Conservation (phyloP, 2,113 vertebrate genomes). For the Myrmophylax atrothorax region DNA sequence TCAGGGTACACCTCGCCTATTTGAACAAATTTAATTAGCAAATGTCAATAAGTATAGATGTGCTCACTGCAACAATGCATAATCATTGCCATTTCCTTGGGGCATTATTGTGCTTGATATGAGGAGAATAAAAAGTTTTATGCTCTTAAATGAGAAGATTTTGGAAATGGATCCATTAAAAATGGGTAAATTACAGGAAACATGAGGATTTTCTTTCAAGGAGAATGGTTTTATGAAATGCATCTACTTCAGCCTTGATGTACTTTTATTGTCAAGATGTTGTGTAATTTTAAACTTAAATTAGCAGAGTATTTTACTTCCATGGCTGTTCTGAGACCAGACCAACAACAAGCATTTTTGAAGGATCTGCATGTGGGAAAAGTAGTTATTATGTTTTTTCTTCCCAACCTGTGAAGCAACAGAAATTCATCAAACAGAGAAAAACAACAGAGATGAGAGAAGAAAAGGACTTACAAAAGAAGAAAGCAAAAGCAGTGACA, state of each 20-base stretch:
- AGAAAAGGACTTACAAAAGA: not conserved
- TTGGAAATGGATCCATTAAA: not conserved
- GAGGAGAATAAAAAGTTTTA: not conserved
- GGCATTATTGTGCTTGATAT: not conserved
- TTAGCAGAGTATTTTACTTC: not conserved
- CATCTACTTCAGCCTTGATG: not conserved
- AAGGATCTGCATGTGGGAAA: not conserved
- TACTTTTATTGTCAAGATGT: not conserved
- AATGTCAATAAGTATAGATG: slow-evolving; percentile 33
- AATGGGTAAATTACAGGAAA: not conserved
- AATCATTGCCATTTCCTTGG: not conserved
- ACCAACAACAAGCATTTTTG: not conserved
- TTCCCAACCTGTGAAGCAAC: not conserved
- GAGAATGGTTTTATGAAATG: not conserved
- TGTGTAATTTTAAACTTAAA: not conserved
- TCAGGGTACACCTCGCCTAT: not conserved
- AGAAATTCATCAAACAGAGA: not conserved
- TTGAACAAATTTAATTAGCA: slow-evolving; percentile 49
- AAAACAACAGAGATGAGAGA: not conserved
- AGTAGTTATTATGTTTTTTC: not conserved
- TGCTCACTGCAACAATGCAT: not conserved
- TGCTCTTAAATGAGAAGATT: not conserved
- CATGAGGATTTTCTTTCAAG: not conserved
- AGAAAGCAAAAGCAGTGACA: not conserved
- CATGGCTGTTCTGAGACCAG: not conserved